phyloP scores from a whole-genome alignment of 2,797 vertebrate genomes.

The Triplophysa bombifrons region DNA sequence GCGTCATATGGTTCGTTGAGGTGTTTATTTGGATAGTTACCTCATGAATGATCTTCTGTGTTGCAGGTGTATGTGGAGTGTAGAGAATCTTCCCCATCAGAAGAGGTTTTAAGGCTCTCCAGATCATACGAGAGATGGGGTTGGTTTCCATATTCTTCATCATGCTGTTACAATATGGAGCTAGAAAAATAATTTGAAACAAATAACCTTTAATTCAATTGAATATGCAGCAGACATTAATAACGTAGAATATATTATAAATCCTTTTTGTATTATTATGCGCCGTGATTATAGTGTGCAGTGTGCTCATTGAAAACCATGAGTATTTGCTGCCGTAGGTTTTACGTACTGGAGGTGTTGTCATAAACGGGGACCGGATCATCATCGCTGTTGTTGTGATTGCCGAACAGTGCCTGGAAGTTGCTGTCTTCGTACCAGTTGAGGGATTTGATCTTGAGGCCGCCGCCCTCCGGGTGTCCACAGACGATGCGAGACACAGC shows the following conservation, averaged over 20 bases:
- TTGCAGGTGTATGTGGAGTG: constrained; percentile 88
- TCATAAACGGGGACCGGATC: constrained; percentile 79
- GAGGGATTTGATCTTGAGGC: constrained; percentile 95
- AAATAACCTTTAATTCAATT: neutral
- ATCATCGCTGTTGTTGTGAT: constrained; percentile 86
- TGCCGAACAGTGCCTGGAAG: constrained; percentile 94
- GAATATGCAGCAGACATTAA: neutral
- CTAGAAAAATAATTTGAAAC: constrained; percentile 63
- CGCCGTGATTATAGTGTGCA: no score
- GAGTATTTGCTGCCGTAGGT: neutral
- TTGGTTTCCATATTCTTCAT: constrained; percentile 92
- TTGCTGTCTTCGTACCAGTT: constrained; percentile 99
- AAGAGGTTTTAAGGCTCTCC: constrained; percentile 92
- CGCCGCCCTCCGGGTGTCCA: constrained; percentile 91
- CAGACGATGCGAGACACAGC: constrained; percentile 92
- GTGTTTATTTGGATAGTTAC: constrained; percentile 65
- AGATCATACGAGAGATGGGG: constrained; percentile 93
- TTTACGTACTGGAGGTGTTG: constrained; percentile 90
- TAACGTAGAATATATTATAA: neutral
- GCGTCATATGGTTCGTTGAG: neutral
- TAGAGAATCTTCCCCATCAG: constrained; percentile 95
- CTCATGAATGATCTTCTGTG: constrained; percentile 88
- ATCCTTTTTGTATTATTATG: no score
- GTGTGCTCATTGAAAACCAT: neutral
- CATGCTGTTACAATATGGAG: constrained; percentile 92